phyloP scores from a whole-genome alignment of 1,140 invertebrate genomes.

The Theocolax elegans region DNA sequence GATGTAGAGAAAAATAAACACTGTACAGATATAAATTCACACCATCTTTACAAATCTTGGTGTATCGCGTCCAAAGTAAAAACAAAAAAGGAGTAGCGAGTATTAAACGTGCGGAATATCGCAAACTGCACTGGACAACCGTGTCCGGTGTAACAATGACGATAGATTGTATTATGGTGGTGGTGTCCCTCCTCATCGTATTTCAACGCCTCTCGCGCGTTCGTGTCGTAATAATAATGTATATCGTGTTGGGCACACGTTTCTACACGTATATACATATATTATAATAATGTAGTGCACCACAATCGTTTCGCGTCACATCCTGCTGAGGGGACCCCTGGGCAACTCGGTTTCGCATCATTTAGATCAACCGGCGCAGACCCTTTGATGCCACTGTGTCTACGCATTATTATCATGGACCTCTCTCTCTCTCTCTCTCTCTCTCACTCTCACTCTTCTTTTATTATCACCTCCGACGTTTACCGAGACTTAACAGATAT shows the following conservation, averaged over 20 bases:
- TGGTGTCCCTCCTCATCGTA: conserved; percentile 7
- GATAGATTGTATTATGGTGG: conserved; percentile 30
- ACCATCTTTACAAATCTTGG: too few species aligned
- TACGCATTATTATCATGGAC: not conserved
- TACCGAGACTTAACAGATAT: too few species aligned
- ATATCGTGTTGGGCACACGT: not conserved
- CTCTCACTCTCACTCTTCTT: not conserved
- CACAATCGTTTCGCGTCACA: conserved; percentile 66
- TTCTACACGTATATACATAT: conserved; percentile 47
- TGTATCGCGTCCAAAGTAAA: too few species aligned
- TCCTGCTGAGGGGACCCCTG: conserved; percentile 54
- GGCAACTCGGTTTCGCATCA: conserved; percentile 49
- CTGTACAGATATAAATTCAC: too few species aligned
- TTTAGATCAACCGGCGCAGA: conserved; percentile 63
- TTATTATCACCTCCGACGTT: not conserved
- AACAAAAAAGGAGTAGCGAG: too few species aligned
- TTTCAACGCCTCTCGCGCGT: conserved; percentile 11
- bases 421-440: not conserved
- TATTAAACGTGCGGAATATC: not conserved
- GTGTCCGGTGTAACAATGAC: conserved; percentile 30
- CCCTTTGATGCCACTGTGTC: conserved; percentile 43
- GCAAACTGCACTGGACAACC: not conserved
- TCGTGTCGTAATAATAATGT: conserved; percentile 8
- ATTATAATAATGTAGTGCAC: conserved; percentile 58
- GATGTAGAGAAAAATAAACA: too few species aligned